Evolutionary conservation across 2,113 vertebrate genomes (phyloP).

Genomic region (Pterocles burchelli): DNA sequence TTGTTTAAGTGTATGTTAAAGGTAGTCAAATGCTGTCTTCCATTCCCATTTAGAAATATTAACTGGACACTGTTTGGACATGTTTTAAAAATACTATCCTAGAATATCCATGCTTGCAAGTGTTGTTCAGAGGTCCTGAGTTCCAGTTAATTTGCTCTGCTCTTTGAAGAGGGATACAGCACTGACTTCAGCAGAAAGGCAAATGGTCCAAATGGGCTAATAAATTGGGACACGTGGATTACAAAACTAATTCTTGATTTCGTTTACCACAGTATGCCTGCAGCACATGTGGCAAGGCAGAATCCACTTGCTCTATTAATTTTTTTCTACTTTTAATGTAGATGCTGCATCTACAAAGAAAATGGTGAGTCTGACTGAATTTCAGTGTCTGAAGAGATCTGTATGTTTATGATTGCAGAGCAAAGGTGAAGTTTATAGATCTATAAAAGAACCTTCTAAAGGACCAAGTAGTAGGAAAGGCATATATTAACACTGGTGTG

Average conservation of each 20-base stretch:
- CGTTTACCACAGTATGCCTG: not conserved
- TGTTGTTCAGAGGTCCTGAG: not conserved
- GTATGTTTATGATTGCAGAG: not conserved
- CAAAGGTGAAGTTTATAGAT: not conserved
- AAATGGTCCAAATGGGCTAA: not conserved
- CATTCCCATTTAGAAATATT: not conserved
- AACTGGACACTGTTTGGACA: not conserved
- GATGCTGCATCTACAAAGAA: not conserved
- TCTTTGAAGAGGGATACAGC: not conserved
- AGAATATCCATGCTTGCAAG: not conserved
- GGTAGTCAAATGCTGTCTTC: not conserved
- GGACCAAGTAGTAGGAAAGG: not conserved
- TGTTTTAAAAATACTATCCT: not conserved
- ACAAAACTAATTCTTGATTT: not conserved
- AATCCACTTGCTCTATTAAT: not conserved
- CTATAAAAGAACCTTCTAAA: not conserved
- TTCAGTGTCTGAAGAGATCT: not conserved
- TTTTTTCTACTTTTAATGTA: not conserved
- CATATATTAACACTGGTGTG: not conserved
- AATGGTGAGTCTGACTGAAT: not conserved
- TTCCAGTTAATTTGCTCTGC: not conserved
- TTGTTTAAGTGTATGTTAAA: not conserved
- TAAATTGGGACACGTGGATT: not conserved
- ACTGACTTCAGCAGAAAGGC: not conserved
- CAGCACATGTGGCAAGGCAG: not conserved